Base-by-base conservation (phyloP, 2,888 invertebrate species). In the Branchipolynoe longqiensis region DNA sequence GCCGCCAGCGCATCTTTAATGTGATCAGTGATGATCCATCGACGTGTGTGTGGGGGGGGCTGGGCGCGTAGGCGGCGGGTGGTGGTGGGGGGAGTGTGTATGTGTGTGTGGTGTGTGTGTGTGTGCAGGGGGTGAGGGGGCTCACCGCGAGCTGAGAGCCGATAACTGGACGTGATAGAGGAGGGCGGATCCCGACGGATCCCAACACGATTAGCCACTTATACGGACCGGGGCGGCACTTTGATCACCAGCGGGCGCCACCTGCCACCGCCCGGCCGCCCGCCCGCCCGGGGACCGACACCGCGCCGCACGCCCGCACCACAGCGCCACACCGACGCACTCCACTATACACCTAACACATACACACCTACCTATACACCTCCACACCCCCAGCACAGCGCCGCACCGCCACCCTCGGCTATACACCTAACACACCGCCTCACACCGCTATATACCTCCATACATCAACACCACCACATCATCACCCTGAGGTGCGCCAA, bases 181-280 rank as follows among this genome's bases (percentile, higher is more conserved):
- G 69, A 69, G 69, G 69, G 69, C 14, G 69, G 69, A 69, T 69
- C 69, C 69, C 38, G 69, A 38, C 14, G 69, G 69, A 69, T 69
- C 69, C 69, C 38, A 38, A 69, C 69, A 69, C 38, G 69, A 38
- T 69, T 69, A 69, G 69, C 69, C 69, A 69, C 69, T 69, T 69
- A 69, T 18, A 33, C 36, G 25, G 28, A 25, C 28, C 28, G 12
- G 28, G n/a, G 12, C 28, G 31, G n/a, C 28, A 31, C 62, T 62
- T 62, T 62, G 62, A 62, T 62, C 62, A 62, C 28, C 31, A n/a
- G 28, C 28, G 25, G 28, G 62, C 62, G 31, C 31, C 62, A 62
- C n/a, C n/a, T n/a, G n/a, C n/a, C n/a, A n/a, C n/a, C n/a, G n/a
- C n/a, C n/a, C n/a, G n/a, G n/a, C n/a, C n/a, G n/a, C n/a, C n/a